Evolutionary conservation across 2,888 invertebrate genomes (phyloP).

Genomic region (Cremastinae sp.): DNA sequence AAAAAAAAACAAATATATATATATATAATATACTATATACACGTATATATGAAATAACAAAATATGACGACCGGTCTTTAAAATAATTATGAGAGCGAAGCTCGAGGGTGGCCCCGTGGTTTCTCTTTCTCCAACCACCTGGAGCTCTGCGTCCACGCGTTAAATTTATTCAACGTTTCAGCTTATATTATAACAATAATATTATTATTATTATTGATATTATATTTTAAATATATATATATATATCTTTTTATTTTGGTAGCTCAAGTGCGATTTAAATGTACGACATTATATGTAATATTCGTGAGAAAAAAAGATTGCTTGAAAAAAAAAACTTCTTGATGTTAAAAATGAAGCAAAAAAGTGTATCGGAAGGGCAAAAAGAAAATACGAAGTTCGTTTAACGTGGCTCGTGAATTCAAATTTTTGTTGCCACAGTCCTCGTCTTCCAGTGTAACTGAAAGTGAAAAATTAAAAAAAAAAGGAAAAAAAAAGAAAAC

Average conservation of each 20-base stretch:
- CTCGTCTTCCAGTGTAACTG: conserved; percentile 46
- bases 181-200: conserved; percentile 41
- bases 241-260: conserved; percentile 71
- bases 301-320: conserved; percentile 36
- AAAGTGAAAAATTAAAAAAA: conserved; percentile 12
- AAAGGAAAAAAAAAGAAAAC: conserved; percentile 18
- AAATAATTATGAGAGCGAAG: conserved; percentile 34
- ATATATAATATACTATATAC: neutral
- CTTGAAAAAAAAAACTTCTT: conserved; percentile 28
- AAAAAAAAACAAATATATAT: conserved; percentile 29
- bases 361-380: conserved; percentile 5
- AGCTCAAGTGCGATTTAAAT: conserved; percentile 70
- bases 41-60: conserved; percentile 18
- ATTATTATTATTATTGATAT: conserved; percentile 49
- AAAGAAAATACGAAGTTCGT: conserved; percentile 27
- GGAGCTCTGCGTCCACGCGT: conserved; percentile 41
- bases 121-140: conserved; percentile 21
- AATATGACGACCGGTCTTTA: conserved; percentile 54
- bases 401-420: conserved; percentile 41
- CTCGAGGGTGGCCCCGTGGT: conserved; percentile 37
- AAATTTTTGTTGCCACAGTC: conserved; percentile 60
- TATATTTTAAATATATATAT: conserved; percentile 41
- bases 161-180: conserved; percentile 48
- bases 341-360: conserved; percentile 23
- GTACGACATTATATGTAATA: conserved; percentile 23